Evolutionary conservation across 2,888 invertebrate genomes (phyloP), one percentile per base, ranked within the genome.

Genomic region (Polymixis flavicincta): DNA sequence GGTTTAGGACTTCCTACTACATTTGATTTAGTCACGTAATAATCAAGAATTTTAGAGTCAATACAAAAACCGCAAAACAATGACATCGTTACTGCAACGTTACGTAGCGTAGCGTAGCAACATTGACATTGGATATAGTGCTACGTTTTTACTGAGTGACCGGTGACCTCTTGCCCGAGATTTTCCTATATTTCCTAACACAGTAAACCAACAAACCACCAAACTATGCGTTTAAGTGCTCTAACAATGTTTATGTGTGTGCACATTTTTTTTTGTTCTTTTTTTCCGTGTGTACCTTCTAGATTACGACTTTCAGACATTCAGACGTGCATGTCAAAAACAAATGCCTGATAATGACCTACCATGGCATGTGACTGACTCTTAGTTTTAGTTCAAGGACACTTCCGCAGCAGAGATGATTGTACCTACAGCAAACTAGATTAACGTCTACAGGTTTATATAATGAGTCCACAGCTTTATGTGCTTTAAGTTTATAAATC

Each of bases 331-430:
- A 64, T 48, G 54, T 68, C 50, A 65, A 77, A 76, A 85, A 83
- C 83, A 88, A 87, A 87, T 81, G 72, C 76, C 71, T 80, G 91
- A 81, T 89, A 91, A 87, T 93, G 91, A 92, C 91, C 91, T 78
- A 76, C 73, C 74, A 75, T 82, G 80, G 77, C 71, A 88, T 87
- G 86, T 86, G 88, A 88, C 88, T 89, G 75, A 91, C 92, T 92
- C 91, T 92, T 89, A 91, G 89, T 88, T 76, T 81, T 77, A 86
- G 89, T 90, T 91, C 92, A 93, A 92, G 93, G 92, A 74, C 89
- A 80, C 79, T 89, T 90, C 89, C 86, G 86, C 52, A 66, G 66
- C 64, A 63, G 42, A 85, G 65, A 83, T 71, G 77, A 65, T 71
- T 78, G 17, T 61, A 28, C 7, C 22, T 37, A 57, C 8, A 28